phyloP scores from a whole-genome alignment of 2,888 invertebrate species.

The Branchellion lobata region DNA sequence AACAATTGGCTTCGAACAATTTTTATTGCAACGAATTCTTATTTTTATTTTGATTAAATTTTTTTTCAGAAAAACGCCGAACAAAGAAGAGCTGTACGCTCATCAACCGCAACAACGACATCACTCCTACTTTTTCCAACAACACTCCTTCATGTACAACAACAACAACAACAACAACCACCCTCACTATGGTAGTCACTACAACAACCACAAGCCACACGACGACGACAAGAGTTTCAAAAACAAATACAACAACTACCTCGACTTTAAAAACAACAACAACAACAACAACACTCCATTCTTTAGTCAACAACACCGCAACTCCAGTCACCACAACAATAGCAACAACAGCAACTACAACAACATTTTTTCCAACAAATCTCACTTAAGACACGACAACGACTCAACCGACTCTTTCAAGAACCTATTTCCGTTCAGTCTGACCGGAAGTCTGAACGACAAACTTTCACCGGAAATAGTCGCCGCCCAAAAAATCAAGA shows the following conservation, averaged over 20 bases:
- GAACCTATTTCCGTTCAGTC: conserved; percentile 38
- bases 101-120: background rate
- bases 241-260: background rate
- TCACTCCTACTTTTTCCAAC: background rate
- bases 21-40: too few species aligned
- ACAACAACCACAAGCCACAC: background rate
- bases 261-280: background rate
- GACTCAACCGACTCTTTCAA: too few species aligned
- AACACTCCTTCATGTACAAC: background rate
- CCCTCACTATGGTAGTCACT: too few species aligned
- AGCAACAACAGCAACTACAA: background rate
- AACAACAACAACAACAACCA: background rate
- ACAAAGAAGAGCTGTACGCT: background rate
- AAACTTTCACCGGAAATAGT: conserved; percentile 34
- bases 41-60: too few species aligned
- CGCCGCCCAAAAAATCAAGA: conserved; percentile 9
- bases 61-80: background rate
- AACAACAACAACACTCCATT: background rate
- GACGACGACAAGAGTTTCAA: background rate
- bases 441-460: conserved; percentile 4
- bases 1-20: too few species aligned
- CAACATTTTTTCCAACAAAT: background rate
- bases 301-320: background rate
- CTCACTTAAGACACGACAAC: conserved; percentile 1
- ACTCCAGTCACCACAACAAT: background rate